Evolutionary conservation across 2,797 vertebrate species (phyloP).

Genomic region (Rhinella marina): DNA sequence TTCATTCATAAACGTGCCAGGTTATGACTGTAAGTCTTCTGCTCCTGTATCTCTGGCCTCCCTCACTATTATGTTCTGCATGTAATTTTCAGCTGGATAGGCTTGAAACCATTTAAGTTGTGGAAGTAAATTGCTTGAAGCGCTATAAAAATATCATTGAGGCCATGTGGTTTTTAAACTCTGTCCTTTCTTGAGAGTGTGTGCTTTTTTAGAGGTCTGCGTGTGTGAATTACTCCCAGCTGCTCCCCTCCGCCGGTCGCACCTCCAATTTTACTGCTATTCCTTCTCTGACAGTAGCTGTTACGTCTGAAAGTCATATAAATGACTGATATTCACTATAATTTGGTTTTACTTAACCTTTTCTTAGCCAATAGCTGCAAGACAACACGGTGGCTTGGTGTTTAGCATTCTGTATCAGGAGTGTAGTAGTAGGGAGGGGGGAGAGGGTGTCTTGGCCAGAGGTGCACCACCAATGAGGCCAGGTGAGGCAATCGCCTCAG

Average conservation of each 20-base stretch:
- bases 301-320: slow-evolving; percentile 50
- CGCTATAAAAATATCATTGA: slow-evolving; percentile 79
- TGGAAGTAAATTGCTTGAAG: slow-evolving; percentile 81
- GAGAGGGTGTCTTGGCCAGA: not conserved
- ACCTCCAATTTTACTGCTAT: slow-evolving; percentile 64
- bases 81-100: slow-evolving; percentile 76
- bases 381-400: not conserved
- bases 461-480: too few species aligned
- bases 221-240: slow-evolving; percentile 86
- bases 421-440: not conserved
- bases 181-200: slow-evolving; percentile 68
- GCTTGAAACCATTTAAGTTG: slow-evolving; percentile 83
- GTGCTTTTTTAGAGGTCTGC: slow-evolving; percentile 46
- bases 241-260: slow-evolving; percentile 72
- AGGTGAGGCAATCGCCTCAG: too few species aligned
- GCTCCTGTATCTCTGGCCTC: slow-evolving; percentile 68
- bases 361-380: not conserved
- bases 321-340: not conserved
- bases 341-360: not conserved
- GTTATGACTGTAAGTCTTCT: slow-evolving; percentile 29
- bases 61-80: slow-evolving; percentile 66
- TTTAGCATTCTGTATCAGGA: not conserved
- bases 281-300: slow-evolving; percentile 29
- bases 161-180: slow-evolving; percentile 80
- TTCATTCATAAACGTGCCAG: slow-evolving; percentile 65